These are phyloP conservation scores for Apostichopus leukothele DNA, from an alignment of 53 echinoderm and acorn worm species.

Conservation along the genomic window DNA sequence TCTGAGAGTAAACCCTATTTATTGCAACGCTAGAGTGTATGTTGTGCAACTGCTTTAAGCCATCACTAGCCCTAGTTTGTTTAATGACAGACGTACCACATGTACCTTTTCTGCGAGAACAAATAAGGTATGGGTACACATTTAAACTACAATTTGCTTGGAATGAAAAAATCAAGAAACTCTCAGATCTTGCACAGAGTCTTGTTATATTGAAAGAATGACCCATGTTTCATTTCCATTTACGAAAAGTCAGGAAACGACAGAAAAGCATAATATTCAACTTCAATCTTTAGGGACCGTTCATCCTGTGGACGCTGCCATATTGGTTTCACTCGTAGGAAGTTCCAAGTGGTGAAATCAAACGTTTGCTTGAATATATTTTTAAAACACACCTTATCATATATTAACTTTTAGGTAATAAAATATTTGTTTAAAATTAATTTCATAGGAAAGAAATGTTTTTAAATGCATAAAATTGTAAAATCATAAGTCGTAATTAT, in stretches of 20 bases:
- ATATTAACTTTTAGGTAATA: not conserved
- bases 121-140: not conserved
- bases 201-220: not conserved
- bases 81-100: not conserved
- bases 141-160: not conserved
- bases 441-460: not conserved
- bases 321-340: not conserved
- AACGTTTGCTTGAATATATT: not conserved
- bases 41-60: not conserved
- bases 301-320: slow-evolving; percentile 2
- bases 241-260: not conserved
- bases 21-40: not conserved
- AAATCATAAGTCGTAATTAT: too few relatives aligned
- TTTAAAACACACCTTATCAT: not conserved
- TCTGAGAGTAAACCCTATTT: not conserved
- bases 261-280: not conserved
- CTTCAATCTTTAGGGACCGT: not conserved
- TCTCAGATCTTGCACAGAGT: not conserved
- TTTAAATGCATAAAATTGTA: too few relatives aligned
- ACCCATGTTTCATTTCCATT: not conserved
- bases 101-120: not conserved
- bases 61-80: not conserved
- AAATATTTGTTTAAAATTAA: not conserved
- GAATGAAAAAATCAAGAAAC: not conserved
- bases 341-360: not conserved